Percentiles rank a stretch among this genome's conserved stretches.
phyloP scores from a whole-genome alignment of 2,113 vertebrate species.

The Calyptomena viridis region DNA sequence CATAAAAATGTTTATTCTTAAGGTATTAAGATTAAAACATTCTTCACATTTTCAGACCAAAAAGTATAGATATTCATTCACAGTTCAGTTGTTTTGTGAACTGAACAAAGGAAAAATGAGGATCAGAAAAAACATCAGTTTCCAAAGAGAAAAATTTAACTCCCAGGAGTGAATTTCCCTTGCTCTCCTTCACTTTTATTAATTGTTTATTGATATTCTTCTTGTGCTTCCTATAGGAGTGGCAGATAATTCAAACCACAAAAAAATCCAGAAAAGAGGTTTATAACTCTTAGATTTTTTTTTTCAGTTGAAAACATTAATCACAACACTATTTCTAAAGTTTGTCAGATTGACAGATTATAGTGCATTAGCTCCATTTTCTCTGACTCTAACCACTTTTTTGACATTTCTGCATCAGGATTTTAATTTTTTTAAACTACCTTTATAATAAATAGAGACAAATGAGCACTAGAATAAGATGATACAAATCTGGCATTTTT shows the following conservation, averaged over 20 bases:
- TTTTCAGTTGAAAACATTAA: not conserved
- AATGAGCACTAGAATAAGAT: not conserved
- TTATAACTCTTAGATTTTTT: not conserved
- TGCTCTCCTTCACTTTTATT: not conserved
- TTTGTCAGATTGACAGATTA: accelerated
- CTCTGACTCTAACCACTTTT: not conserved
- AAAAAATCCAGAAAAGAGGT: not conserved
- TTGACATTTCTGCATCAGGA: not conserved
- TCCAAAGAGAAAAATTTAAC: not conserved
- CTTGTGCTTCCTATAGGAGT: not conserved
- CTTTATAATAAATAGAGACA: not conserved
- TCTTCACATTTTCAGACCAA: not conserved
- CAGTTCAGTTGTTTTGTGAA: not conserved
- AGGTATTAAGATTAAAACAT: not conserved
- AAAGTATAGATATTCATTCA: not conserved
- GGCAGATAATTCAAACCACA: not conserved
- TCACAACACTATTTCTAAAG: not conserved
- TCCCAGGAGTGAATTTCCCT: not conserved
- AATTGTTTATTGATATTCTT: not conserved
- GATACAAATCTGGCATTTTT: not conserved
- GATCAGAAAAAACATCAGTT: not conserved
- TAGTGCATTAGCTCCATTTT: not conserved
- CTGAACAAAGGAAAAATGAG: not conserved
- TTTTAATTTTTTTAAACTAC: not conserved
- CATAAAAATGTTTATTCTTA: not conserved